phyloP scores from a whole-genome alignment of 2,113 vertebrate species.

The Apistogramma diplotaenia region DNA sequence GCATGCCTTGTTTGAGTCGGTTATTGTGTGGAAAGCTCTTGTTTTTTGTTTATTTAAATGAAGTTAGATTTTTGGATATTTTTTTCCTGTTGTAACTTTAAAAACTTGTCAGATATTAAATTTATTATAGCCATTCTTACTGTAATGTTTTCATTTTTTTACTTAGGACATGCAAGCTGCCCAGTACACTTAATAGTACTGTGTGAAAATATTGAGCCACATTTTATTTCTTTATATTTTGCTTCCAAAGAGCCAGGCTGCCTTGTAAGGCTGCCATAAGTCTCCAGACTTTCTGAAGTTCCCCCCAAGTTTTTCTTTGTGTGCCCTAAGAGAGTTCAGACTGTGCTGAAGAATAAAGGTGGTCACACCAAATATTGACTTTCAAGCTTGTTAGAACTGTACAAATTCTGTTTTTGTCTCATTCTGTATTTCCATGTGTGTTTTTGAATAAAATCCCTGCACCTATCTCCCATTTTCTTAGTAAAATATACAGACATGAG shows the following conservation, averaged over 20 bases:
- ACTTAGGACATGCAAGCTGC: background rate
- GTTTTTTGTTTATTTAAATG: no score
- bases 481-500: background rate
- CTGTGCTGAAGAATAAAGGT: no score
- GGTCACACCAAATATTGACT: background rate
- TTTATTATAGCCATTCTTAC: background rate
- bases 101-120: background rate
- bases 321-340: no score
- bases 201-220: background rate
- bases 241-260: background rate
- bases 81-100: background rate
- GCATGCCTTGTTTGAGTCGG: background rate
- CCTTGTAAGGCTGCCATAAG: background rate
- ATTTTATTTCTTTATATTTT: background rate
- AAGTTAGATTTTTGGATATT: background rate
- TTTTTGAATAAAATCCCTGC: background rate
- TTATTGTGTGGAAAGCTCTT: background rate
- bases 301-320: no score
- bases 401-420: no score
- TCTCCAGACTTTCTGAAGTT: background rate
- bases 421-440: background rate
- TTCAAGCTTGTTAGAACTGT: background rate
- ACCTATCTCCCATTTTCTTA: no score
- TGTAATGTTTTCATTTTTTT: background rate
- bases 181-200: background rate